Evolutionary conservation across 2,888 invertebrate genomes (phyloP).

Genomic region (Drosophila pegasa): DNA sequence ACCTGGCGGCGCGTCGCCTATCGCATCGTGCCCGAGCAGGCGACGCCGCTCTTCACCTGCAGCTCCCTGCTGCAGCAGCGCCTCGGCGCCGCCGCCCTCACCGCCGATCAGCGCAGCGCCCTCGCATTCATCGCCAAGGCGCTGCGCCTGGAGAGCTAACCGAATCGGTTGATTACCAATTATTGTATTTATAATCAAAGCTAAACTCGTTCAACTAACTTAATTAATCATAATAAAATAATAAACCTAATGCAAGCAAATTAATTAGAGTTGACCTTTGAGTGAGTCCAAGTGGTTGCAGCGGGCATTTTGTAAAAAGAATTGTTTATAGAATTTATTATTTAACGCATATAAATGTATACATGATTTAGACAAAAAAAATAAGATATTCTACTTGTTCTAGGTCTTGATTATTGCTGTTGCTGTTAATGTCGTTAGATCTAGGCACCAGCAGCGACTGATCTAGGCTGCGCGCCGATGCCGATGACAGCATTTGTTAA

Average conservation of each 20-base stretch:
- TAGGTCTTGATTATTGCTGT: conserved; percentile 27
- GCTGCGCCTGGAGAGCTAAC: conserved; percentile 57
- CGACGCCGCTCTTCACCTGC: conserved; percentile 79
- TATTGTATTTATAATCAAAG: neutral
- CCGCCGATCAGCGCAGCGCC: conserved; percentile 52
- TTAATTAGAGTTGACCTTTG: too few relatives aligned
- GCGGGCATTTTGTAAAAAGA: neutral
- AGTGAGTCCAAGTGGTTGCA: neutral
- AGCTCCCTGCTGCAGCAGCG: conserved; percentile 64
- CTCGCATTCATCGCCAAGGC: conserved; percentile 47
- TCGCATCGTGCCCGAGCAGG: conserved; percentile 83
- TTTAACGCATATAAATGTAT: conserved; percentile 33
- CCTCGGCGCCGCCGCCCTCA: conserved; percentile 20
- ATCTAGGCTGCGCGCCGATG: conserved; percentile 15
- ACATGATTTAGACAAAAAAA: conserved; percentile 21
- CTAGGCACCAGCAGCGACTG: conserved; percentile 15
- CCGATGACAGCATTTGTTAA: conserved; percentile 13
- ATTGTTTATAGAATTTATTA: conserved; percentile 41
- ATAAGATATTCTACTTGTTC: conserved; percentile 36
- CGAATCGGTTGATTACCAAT: neutral
- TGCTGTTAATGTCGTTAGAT: conserved; percentile 1
- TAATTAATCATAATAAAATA: too few relatives aligned
- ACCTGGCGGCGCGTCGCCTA: conserved; percentile 83
- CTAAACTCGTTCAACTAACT: neutral
- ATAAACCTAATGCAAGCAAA: neutral